Percentiles rank a stretch among this genome's conserved stretches.
These are phyloP conservation scores for Cavia aperea DNA, from an alignment of 2,113 vertebrate genomes.

Conservation along the genomic window DNA sequence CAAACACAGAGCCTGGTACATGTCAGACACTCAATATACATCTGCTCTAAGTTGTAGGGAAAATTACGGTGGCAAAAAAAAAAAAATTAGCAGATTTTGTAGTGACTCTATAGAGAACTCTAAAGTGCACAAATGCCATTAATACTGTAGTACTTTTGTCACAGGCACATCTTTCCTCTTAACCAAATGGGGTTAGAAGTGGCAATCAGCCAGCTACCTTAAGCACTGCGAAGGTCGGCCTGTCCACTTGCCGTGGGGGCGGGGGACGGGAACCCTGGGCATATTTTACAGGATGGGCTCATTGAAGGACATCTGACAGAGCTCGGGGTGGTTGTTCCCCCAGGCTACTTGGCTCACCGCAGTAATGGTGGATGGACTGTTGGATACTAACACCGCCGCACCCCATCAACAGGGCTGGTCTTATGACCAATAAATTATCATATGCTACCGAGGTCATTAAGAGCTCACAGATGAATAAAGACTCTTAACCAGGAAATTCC, in stretches of 20 bases:
- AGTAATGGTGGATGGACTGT: neutral
- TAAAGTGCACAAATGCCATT: neutral
- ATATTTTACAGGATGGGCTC: constrained; percentile 22
- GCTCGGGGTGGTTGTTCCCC: neutral
- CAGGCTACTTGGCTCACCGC: constrained; percentile 5
- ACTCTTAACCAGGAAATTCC: constrained; percentile 53
- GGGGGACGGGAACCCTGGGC: neutral
- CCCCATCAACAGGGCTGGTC: neutral
- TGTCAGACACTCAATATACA: neutral
- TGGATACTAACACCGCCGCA: neutral
- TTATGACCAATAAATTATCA: constrained; percentile 37
- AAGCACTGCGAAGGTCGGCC: neutral
- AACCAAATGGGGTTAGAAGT: neutral
- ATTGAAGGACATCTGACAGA: constrained; percentile 15
- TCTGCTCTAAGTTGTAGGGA: neutral
- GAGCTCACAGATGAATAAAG: constrained; percentile 39
- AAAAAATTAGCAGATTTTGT: neutral
- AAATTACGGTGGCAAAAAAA: neutral
- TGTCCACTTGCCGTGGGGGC: neutral
- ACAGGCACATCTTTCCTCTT: neutral
- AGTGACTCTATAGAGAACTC: neutral
- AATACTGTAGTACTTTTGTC: too few relatives aligned
- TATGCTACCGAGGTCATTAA: constrained; percentile 41
- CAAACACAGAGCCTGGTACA: neutral
- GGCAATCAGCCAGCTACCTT: neutral